A percentile compares a stretch with the other conserved stretches of the same genome.
Evolutionary conservation across 2,797 vertebrate species (phyloP).

Genomic region (Pseudochirops corinnae): DNA sequence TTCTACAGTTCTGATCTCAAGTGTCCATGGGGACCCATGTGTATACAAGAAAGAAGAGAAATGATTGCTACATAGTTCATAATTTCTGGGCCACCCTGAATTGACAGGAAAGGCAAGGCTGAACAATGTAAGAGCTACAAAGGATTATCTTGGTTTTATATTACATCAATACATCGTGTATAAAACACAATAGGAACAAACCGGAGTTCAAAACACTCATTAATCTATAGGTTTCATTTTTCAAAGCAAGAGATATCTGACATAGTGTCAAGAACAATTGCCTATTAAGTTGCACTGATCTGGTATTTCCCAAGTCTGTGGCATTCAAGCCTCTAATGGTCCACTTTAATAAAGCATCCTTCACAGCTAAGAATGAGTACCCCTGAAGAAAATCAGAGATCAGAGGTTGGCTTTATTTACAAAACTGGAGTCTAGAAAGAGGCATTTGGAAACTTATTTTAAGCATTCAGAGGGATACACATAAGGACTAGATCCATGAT

Average conservation of each 20-base stretch:
- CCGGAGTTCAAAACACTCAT: conserved; percentile 55
- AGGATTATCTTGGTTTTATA: conserved; percentile 74
- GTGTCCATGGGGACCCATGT: background rate
- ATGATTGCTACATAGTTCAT: conserved; percentile 30
- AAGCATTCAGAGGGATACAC: background rate
- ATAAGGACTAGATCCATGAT: background rate
- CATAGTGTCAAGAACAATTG: background rate
- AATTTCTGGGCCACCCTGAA: conserved; percentile 44
- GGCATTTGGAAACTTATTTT: background rate
- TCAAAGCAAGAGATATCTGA: conserved; percentile 61
- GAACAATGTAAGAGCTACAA: conserved; percentile 57
- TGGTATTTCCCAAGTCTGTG: background rate
- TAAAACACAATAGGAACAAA: conserved; percentile 68
- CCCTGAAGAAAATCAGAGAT: background rate
- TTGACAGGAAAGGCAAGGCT: conserved; percentile 68
- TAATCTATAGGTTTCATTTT: conserved; percentile 61
- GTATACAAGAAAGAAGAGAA: conserved; percentile 48
- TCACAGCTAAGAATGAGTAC: conserved; percentile 4
- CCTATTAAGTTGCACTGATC: conserved; percentile 5
- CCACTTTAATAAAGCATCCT: background rate
- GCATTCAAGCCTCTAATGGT: background rate
- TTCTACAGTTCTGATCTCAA: background rate
- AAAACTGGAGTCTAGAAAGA: background rate
- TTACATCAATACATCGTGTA: conserved; percentile 60
- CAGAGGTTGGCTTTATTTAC: background rate